Percentiles rank a stretch among this genome's conserved stretches.
Evolutionary conservation across 2,888 invertebrate species (phyloP).

Genomic region (Ennomos fuscantarius): DNA sequence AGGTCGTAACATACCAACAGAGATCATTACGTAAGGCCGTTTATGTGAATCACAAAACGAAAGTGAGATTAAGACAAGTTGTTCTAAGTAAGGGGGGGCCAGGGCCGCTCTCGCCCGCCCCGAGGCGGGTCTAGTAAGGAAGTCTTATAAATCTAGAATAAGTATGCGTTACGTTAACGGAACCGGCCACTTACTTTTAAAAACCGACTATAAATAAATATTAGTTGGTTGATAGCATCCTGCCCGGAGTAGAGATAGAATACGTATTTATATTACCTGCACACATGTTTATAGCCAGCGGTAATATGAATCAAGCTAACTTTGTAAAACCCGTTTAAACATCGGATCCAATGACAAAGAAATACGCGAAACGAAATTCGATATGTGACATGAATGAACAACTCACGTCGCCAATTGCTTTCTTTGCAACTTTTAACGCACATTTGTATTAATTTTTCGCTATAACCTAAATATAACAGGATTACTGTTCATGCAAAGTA

Average conservation of each 20-base stretch:
- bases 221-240: neutral
- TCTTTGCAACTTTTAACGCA: conserved; percentile 4
- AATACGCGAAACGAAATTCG: neutral
- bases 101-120: conserved; percentile 38
- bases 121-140: conserved; percentile 29
- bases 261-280: neutral
- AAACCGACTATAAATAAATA: neutral
- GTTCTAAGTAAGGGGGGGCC: conserved; percentile 38
- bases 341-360: neutral
- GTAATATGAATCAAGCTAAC: neutral
- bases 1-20: conserved; percentile 33
- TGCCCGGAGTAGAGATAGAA: neutral
- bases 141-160: conserved; percentile 24
- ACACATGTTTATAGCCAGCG: neutral
- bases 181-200: conserved; percentile 18
- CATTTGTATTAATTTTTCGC: neutral
- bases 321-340: conserved; percentile 4
- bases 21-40: conserved; percentile 53
- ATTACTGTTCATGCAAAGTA: conserved; percentile 17
- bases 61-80: conserved; percentile 52
- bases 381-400: neutral
- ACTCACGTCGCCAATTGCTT: neutral
- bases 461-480: no score
- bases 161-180: neutral
- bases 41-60: conserved; percentile 62